Base-by-base conservation (phyloP, 2,113 vertebrate species). In the Panthera leo region DNA sequence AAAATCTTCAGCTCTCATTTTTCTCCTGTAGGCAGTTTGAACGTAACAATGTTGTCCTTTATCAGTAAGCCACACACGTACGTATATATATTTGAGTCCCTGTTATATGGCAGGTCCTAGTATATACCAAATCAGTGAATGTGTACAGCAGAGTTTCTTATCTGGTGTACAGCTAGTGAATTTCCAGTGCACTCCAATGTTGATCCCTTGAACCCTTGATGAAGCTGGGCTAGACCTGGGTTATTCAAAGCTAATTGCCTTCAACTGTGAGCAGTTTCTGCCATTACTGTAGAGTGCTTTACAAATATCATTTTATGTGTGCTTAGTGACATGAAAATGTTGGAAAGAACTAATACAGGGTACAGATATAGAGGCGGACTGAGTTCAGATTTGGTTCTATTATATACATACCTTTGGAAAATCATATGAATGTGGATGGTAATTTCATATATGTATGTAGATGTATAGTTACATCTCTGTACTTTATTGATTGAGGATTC, bases 1-100 rank as follows among this genome's bases (percentile, higher is more conserved):
- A 42, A 73, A 12, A 12, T 85, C 63, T 85, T 95, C 36, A 94
- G 48, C 39, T 76, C 23, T 96, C n/a, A n/a, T 51, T 94, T 85
- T 85, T 90, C 61, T 90, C 42, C 13, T 73, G 7, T 80, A 82
- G 45, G 34, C 36, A 31, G 21, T 94, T 71, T 91, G 34, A 94
- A 7, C 16, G 36, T 42, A 86, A 78, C 31, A 25, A 21, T 65
- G 15, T 75, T 93, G 18, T 89, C 4, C 16, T 91, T 93, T 39
- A 29, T 94, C 87, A 89, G 5, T 78, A 70, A 71, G 8, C 34
- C 63, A 87, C 31, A 34, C 19, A 29, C 55, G 19, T 58, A 29
- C 55, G 6, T 58, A 53, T 34, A 8, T 19, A 55, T 63, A 31
- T 58, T 78, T 96, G 55, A 89, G 34, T 15, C 27, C 42, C 68